These are phyloP conservation scores for Parauchenoglanis punctatus DNA, from an alignment of 2,797 vertebrate species.

Conservation along the genomic window DNA sequence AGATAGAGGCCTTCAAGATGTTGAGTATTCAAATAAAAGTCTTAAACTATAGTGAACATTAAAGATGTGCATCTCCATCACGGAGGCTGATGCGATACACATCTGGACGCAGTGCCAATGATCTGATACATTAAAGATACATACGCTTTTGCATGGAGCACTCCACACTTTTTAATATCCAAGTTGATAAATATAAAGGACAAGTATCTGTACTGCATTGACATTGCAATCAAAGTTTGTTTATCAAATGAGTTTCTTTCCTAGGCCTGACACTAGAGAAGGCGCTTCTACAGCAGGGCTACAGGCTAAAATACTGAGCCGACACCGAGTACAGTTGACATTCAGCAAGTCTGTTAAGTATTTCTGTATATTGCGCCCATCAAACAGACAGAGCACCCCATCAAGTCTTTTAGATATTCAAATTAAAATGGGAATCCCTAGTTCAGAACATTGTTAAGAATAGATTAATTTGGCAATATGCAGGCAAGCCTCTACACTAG, in stretches of 20 bases:
- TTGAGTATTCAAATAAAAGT: neutral
- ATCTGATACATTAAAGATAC: no score
- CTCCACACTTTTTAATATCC: neutral
- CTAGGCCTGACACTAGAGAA: neutral
- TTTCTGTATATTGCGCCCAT: neutral
- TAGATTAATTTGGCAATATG: neutral
- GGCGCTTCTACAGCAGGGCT: neutral
- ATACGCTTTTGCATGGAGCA: no score
- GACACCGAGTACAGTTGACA: neutral
- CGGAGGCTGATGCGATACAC: no score
- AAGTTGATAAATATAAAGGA: neutral
- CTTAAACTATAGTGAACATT: neutral
- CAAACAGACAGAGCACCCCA: neutral
- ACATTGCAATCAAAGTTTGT: neutral
- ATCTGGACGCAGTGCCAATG: no score
- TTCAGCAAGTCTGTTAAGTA: neutral
- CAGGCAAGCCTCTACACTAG: neutral
- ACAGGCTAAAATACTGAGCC: neutral
- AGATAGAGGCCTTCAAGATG: neutral
- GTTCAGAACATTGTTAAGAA: neutral
- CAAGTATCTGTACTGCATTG: neutral
- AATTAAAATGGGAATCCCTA: neutral
- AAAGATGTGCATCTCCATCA: no score
- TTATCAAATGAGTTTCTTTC: neutral
- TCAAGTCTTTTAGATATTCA: neutral